Base-by-base conservation (phyloP, 2,113 vertebrate species). In the Rana temporaria region DNA sequence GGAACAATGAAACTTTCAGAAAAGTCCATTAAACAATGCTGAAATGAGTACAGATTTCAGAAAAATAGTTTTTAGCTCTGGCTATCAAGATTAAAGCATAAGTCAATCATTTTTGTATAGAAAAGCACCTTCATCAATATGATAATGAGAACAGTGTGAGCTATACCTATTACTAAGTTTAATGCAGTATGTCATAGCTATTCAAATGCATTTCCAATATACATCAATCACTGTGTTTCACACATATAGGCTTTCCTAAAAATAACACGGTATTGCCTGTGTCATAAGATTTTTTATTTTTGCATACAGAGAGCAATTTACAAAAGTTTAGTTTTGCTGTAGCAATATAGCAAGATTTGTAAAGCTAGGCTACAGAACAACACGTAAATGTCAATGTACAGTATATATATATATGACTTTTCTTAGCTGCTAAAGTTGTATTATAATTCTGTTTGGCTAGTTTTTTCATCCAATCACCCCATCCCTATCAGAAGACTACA, bases 81-180 rank as follows among this genome's bases (percentile, higher is more conserved):
- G 38, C 60, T 66, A 74, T 82, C 79, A 66, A 82, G 69, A 82
- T 73, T 73, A 73, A 82, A 73, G 65, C 26, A 69, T 79, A 79
- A 79, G 78, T 81, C 79, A 81, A 73, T 73, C 69, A 73, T 82
- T 74, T 71, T 74, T 57, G 52, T 66, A 52, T 66, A 55, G 59
- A 74, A 81, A 64, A 74, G 70, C 48, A 66, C 69, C 60, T 73
- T 82, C 79, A 65, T 74, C 79, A 82, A 74, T 66, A 82, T 79
- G 79, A 57, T 82, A 82, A 82, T 82, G 60, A 82, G 70, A 69
- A 74, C 60, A 16, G 69, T 30, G 14, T 65, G 59, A 64, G 79
- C 38, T 64, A 63, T 81, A 81, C 38, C 69, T 82, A 74, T 74
- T 64, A 56, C 79, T 74, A 74, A 55, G 56, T 74, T 56, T 74